Base-by-base conservation (phyloP, 2,888 invertebrate species). In the Crossocerus cetratus region DNA sequence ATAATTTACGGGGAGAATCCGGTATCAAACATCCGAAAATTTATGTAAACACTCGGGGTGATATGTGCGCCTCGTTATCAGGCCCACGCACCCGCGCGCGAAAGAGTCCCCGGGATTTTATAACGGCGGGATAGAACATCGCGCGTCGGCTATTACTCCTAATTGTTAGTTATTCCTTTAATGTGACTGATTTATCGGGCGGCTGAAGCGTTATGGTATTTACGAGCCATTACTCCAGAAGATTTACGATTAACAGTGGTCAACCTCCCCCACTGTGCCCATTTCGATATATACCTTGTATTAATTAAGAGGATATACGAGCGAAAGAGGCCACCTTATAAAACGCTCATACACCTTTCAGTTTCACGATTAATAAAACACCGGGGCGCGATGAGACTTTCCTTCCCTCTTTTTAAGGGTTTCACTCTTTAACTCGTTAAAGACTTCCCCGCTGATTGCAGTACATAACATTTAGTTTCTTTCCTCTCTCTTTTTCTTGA, bases 171-270 rank as follows among this genome's bases (percentile, higher is more conserved):
- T 69, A 60, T 59, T 58, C 57, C 74, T 70, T 74, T 80, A 80
- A 77, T 80, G 80, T 80, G 57, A 49, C 72, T 74, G 75, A 82
- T 82, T 82, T 81, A 80, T 65, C 66, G 23, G 59, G 64, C 21
- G 68, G 65, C 75, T 69, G 67, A 73, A 77, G 70, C 72, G 72
- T 71, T 75, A 70, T 55, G 65, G 61, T 67, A 69, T 82, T 81
- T 80, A 81, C 74, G 74, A 64, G 64, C 67, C 61, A 74, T 80
- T 77, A 79, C 65, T 65, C 70, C 32, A 42, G 23, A 49, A 80
- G 83, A 81, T 81, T 82, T 80, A 81, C 74, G 80, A 68, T 68
- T 73, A 76, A 76, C 66, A 65, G 55, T 59, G 59, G 60, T 58
- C 32, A 62, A 57, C 43, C 13, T 49, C n/a, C 18, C 44, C 58